Evolutionary conservation across 2,888 invertebrate genomes (phyloP).

Genomic region (Sphinx pinastri): DNA sequence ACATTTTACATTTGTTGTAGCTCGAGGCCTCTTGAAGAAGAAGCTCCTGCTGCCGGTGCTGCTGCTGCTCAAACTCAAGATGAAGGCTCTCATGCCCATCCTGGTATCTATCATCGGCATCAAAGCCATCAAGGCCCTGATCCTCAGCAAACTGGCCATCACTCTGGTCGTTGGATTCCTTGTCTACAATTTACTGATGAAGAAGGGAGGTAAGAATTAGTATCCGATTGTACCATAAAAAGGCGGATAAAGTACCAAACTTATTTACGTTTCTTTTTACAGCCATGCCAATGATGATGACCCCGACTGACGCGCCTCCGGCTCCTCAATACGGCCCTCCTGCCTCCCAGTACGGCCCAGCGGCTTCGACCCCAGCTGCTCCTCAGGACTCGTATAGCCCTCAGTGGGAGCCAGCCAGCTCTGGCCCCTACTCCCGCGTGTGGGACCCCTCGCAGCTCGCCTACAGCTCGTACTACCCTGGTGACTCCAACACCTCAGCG

Average conservation of each 20-base stretch:
- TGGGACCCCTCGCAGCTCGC: constrained; percentile 89
- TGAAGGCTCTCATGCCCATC: constrained; percentile 93
- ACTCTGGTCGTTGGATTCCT: constrained; percentile 92
- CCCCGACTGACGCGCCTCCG: constrained; percentile 84
- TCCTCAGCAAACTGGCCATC: constrained; percentile 93
- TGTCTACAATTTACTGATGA: constrained; percentile 88
- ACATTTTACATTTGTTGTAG: constrained; percentile 69
- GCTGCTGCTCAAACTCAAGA: constrained; percentile 91
- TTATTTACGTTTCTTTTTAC: constrained; percentile 31
- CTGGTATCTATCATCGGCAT: constrained; percentile 90
- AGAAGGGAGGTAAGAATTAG: constrained; percentile 87
- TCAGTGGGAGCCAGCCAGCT: constrained; percentile 88
- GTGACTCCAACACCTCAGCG: constrained; percentile 83
- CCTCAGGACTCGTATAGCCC: constrained; percentile 89
- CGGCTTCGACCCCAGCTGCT: constrained; percentile 80
- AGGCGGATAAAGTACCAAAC: neutral
- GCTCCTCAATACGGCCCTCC: constrained; percentile 88
- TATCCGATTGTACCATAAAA: neutral
- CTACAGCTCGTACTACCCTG: constrained; percentile 89
- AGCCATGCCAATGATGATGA: constrained; percentile 90
- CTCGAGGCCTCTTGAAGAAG: constrained; percentile 92
- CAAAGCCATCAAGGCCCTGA: constrained; percentile 92
- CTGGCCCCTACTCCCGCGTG: constrained; percentile 91
- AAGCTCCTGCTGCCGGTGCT: constrained; percentile 91
- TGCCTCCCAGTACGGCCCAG: constrained; percentile 81